Evolutionary conservation across 1,140 invertebrate genomes (phyloP).

Genomic region (Lethocerus indicus): DNA sequence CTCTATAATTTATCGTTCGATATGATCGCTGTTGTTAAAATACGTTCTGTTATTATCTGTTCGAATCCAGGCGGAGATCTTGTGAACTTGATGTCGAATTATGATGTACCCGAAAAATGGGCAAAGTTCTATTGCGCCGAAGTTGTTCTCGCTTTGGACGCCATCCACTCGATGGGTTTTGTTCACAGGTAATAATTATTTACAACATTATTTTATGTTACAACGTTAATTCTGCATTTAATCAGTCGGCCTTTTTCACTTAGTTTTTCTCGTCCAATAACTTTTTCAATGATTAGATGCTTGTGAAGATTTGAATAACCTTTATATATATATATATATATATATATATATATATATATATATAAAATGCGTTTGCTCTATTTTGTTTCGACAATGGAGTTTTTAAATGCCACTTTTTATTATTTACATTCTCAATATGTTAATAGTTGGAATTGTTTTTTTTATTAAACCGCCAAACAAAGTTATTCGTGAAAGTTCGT

Average conservation of each 20-base stretch:
- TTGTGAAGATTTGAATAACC: neutral
- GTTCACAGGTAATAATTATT: conserved; percentile 56
- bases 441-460: no score
- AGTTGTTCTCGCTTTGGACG: conserved; percentile 92
- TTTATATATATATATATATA: no score
- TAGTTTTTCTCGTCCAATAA: neutral
- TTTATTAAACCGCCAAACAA: no score
- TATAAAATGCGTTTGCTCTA: no score
- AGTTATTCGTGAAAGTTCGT: no score
- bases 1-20: no score
- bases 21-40: no score
- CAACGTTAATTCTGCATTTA: neutral
- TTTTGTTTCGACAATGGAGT: no score
- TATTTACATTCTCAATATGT: no score
- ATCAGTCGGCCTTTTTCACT: neutral
- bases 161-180: conserved; percentile 98
- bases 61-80: conserved; percentile 67
- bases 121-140: conserved; percentile 99
- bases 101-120: conserved; percentile 98
- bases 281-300: neutral
- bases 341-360: no score
- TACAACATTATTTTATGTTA: neutral
- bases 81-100: conserved; percentile 96
- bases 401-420: no score
- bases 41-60: neutral